Percentiles rank a stretch among this genome's conserved stretches.
These are phyloP conservation scores for Acipenser ruthenus DNA, from an alignment of 2,797 vertebrate species.

Conservation along the genomic window DNA sequence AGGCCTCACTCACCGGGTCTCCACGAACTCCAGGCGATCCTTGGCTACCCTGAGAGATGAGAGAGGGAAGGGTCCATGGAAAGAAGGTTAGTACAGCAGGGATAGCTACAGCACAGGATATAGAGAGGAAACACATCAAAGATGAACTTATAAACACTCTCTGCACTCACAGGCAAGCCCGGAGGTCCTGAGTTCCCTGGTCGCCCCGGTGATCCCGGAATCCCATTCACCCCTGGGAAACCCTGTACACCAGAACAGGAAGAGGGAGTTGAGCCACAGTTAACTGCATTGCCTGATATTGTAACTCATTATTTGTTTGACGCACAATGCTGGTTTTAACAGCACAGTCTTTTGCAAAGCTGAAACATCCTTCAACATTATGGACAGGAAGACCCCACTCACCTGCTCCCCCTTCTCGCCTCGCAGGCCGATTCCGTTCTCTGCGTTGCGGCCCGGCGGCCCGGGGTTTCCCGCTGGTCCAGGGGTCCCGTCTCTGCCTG, in stretches of 20 bases:
- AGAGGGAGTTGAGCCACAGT: not conserved
- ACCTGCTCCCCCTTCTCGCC: conserved; percentile 87
- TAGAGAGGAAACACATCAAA: no score
- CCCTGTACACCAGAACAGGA: conserved; percentile 53
- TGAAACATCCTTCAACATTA: no score
- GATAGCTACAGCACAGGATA: no score
- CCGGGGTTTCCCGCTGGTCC: conserved; percentile 76
- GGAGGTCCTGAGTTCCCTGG: conserved; percentile 64
- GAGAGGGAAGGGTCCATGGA: no score
- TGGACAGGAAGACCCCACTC: conserved; percentile 38
- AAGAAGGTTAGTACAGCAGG: no score
- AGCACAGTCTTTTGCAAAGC: no score
- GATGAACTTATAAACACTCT: no score
- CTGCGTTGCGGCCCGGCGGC: conserved; percentile 39
- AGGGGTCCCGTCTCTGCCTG: conserved; percentile 71
- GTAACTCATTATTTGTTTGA: no score
- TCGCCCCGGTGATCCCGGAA: conserved; percentile 72
- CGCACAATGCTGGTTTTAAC: no score
- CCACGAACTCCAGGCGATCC: conserved; percentile 77
- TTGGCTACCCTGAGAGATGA: conserved; percentile 62
- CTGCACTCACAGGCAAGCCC: conserved; percentile 68
- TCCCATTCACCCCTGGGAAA: conserved; percentile 75
- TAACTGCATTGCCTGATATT: no score
- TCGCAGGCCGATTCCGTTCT: conserved; percentile 27
- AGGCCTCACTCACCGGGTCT: conserved; percentile 57